A percentile compares a stretch with the other conserved stretches of the same genome.
These are phyloP conservation scores for Pandemis cinnamomeana DNA, from an alignment of 2,888 invertebrate genomes.

Conservation along the genomic window DNA sequence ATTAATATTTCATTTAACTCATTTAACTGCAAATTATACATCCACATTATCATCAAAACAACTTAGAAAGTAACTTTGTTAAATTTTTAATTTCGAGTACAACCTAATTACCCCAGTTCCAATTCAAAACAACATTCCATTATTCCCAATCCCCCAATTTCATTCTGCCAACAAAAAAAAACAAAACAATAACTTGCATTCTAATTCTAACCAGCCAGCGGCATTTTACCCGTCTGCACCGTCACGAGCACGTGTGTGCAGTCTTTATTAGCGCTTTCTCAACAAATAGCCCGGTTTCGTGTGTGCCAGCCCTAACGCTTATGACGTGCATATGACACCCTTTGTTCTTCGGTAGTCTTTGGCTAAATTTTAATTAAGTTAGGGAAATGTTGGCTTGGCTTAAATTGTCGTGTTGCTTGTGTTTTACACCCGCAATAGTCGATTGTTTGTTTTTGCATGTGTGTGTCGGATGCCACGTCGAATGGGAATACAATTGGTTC, in stretches of 20 bases:
- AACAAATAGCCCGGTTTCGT: constrained; percentile 58
- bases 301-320: constrained; percentile 26
- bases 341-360: constrained; percentile 39
- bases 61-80: too few species aligned
- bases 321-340: constrained; percentile 41
- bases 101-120: neutral
- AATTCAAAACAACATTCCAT: neutral
- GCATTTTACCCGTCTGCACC: constrained; percentile 35
- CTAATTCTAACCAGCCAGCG: constrained; percentile 15
- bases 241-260: constrained; percentile 53
- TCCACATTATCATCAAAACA: too few species aligned
- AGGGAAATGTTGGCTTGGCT: constrained; percentile 29
- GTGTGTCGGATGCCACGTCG: neutral
- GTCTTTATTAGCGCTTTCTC: constrained; percentile 62
- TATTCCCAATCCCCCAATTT: neutral
- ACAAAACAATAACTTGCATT: neutral
- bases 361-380: constrained; percentile 38
- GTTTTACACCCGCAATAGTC: neutral
- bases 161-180: neutral
- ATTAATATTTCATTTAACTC: too few species aligned
- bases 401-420: constrained; percentile 14
- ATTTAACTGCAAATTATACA: too few species aligned
- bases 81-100: too few species aligned
- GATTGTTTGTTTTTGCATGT: neutral
- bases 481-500: neutral